Evolutionary conservation across 92 coral and sea anemone species (phyloP), one percentile per base, ranked within the genome.

Genomic region (Montipora capitata): DNA sequence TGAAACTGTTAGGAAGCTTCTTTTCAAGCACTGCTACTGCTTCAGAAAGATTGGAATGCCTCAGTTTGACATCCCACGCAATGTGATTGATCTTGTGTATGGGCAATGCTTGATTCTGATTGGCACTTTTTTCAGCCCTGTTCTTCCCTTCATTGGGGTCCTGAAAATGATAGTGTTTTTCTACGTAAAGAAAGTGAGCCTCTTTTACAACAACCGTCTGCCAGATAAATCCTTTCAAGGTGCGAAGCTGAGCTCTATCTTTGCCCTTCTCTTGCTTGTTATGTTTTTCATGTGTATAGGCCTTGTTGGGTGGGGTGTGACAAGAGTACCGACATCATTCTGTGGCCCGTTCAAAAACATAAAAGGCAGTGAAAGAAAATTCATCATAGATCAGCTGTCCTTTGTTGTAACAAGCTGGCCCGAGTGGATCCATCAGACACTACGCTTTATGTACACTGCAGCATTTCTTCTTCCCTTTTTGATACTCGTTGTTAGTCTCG

Each of bases 181-280:
- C 84, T 97, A 97, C 89, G 91, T 92, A 10, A 95, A 96, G 88
- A 97, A 97, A 88, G 52, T 97, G 7, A 94, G 98, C 66, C 87
- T 97, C 39, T 86, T 96, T 88, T 87, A 90, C 89, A 97, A 97
- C 84, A 96, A 94, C 57, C 93, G 94, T 5, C 96, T 96, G 40
- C 98, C 99, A 3, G 92, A 96, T 72, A 91, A 95, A 43, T 96
- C 98, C 2, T 94, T 96, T 87, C 96, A 96, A 63, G 94, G 99
- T 56, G 98, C 99, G 12, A 91, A 93, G 72, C 93, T 97, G 8
- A 97, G 89, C 80, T 95, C 93, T 49, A 96, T 94, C 12, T 97
- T 97, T 74, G 92, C 99, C 18, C 93, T 97, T 49, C 80, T 97
- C 48, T 49, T 97, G 75, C 87, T 97, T 13, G 45, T 97, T 71